Evolutionary conservation across 1,140 invertebrate genomes (phyloP).

Genomic region (Muscidifurax raptorellus): DNA sequence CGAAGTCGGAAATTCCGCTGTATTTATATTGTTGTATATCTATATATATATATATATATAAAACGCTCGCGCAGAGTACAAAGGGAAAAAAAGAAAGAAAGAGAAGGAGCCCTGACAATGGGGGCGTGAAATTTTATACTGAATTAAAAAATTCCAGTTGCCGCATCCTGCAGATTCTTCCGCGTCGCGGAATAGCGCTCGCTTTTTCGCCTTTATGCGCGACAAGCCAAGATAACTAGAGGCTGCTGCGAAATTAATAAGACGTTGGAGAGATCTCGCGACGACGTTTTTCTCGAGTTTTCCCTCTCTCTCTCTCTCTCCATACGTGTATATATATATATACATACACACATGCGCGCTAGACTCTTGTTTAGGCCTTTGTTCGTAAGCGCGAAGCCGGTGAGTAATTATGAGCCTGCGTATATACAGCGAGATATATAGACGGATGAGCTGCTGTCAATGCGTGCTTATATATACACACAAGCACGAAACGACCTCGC

Average conservation of each 20-base stretch:
- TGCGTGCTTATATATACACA: too few species aligned
- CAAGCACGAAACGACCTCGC: too few species aligned
- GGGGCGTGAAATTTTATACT: constrained; percentile 21
- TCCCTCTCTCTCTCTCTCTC: too few species aligned
- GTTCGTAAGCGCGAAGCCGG: neutral
- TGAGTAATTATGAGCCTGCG: neutral
- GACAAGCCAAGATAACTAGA: neutral
- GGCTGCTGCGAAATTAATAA: neutral
- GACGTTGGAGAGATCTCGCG: neutral
- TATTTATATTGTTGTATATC: too few species aligned
- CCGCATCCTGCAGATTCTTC: constrained; percentile 12
- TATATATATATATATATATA: too few species aligned
- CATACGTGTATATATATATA: too few species aligned
- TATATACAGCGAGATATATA: neutral
- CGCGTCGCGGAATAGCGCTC: neutral
- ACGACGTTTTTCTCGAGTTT: neutral
- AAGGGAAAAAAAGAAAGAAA: neutral
- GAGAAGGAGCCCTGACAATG: neutral
- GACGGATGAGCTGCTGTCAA: neutral
- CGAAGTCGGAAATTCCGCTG: neutral
- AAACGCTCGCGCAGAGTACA: too few species aligned
- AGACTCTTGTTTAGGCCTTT: neutral
- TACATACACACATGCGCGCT: too few species aligned
- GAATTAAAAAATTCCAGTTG: constrained; percentile 39
- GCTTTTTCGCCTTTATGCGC: neutral